These are phyloP conservation scores for Scortum barcoo DNA, from an alignment of 2,113 vertebrate genomes.

Conservation along the genomic window DNA sequence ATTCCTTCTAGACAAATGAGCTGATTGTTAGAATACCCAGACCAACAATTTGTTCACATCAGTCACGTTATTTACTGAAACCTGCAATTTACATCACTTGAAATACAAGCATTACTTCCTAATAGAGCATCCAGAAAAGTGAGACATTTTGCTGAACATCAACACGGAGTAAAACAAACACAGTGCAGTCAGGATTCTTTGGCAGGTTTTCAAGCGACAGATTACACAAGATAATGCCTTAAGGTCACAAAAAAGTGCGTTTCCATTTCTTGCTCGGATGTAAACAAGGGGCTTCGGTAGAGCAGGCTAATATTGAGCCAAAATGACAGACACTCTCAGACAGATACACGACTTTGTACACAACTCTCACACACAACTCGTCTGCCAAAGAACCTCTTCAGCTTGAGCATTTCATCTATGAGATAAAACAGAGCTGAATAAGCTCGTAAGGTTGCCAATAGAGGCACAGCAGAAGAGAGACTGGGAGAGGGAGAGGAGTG, in stretches of 20 bases:
- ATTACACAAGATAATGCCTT: constrained; percentile 54
- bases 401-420: constrained; percentile 84
- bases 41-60: constrained; percentile 35
- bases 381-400: constrained; percentile 72
- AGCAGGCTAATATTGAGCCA: constrained; percentile 52
- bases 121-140: background rate
- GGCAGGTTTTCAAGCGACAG: constrained; percentile 62
- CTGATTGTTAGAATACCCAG: constrained; percentile 28
- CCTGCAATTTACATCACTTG: constrained; percentile 27
- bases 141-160: background rate
- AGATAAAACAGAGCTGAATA: constrained; percentile 84
- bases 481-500: constrained; percentile 27
- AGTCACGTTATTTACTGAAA: constrained; percentile 35
- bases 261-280: constrained; percentile 46
- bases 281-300: constrained; percentile 54
- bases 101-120: constrained; percentile 10
- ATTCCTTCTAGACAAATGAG: constrained; percentile 33
- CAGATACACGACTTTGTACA: constrained; percentile 50
- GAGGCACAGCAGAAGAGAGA: constrained; percentile 50
- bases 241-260: constrained; percentile 43
- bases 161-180: constrained; percentile 37
- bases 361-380: constrained; percentile 39
- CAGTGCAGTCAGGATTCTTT: constrained; percentile 24
- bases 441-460: constrained; percentile 76
- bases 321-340: constrained; percentile 43